Conservation (phyloP, 2,113 vertebrate species). For the Thamnaconus septentrionalis region DNA sequence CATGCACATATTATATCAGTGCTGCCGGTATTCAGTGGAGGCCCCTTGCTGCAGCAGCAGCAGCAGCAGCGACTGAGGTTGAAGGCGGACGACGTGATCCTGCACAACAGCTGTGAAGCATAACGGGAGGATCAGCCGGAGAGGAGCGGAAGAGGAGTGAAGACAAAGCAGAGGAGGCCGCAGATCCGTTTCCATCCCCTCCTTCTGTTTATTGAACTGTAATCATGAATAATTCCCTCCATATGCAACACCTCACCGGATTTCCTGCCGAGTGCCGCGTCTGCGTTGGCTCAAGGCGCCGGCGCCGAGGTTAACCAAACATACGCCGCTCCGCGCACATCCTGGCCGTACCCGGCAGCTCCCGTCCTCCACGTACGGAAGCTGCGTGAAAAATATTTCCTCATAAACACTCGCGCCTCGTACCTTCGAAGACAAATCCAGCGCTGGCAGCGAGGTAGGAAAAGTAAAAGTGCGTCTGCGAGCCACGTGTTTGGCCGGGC, state of each 20-base stretch:
- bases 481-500: too few species aligned
- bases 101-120: neutral
- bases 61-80: too few species aligned
- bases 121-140: neutral
- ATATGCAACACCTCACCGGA: constrained; percentile 61
- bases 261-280: constrained; percentile 56
- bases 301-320: constrained; percentile 58
- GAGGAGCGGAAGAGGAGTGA: constrained; percentile 5
- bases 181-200: constrained; percentile 55
- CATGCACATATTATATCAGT: too few species aligned
- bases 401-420: neutral
- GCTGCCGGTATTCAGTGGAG: too few species aligned
- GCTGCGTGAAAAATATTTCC: constrained; percentile 2
- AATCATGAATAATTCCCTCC: constrained; percentile 66
- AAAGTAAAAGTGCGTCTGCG: too few species aligned
- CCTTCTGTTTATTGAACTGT: constrained; percentile 66
- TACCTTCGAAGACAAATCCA: neutral
- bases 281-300: constrained; percentile 53
- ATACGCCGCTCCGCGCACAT: constrained; percentile 37
- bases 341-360: constrained; percentile 49
- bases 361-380: constrained; percentile 2
- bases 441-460: too few species aligned
- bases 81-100: neutral
- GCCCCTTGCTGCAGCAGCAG: too few species aligned
- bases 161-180: constrained; percentile 24